Evolutionary conservation across 2,888 invertebrate species (phyloP), one percentile per base, ranked within the genome.

Genomic region (Pyrocoelia pectoralis): DNA sequence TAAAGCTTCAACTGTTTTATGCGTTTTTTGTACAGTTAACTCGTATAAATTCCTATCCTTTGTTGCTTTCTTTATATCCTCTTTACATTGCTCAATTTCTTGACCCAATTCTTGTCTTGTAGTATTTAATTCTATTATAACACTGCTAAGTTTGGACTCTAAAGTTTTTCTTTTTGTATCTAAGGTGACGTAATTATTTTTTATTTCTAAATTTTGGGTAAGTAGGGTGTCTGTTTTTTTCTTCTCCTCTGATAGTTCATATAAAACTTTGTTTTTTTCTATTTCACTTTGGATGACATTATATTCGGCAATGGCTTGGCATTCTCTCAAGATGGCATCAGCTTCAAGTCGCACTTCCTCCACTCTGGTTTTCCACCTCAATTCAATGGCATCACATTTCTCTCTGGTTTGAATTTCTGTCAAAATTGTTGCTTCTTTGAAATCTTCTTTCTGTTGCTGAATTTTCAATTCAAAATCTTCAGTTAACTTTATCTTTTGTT

Each of bases 1-100:
- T 53, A 88, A 73, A 2, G 87, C 86, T 72, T 87, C 84, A 10
- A 88, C 85, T 49, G 87, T 86, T 62, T 85, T 83, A 71, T 85
- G 83, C 1, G 85, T 86, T 12, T 85, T 85, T 24, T 81, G 83
- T n/a, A 87, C 78, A n/a, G 87, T 86, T 73, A 86, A 81, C 77
- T 86, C 83, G 74, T 85, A 87, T 58, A 84, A 83, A 60, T 82
- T 83, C 67, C 86, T 86, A 64, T 87, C 86, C 67, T 81, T 84
- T 6, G 74, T 71, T 19, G 82, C 76, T 69, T 80, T 82, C 51
- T 84, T 83, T 15, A 85, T 74, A 70, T 85, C 82, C 18, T 80
- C 77, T 43, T 82, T 82, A 10, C 83, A 76, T 5, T 66, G 50
- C 13, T 70, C 61, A 3, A 60, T 29, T 38, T 65, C 56, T 15